Conservation (phyloP, 2,113 vertebrate genomes). For the Agelaius tricolor region DNA sequence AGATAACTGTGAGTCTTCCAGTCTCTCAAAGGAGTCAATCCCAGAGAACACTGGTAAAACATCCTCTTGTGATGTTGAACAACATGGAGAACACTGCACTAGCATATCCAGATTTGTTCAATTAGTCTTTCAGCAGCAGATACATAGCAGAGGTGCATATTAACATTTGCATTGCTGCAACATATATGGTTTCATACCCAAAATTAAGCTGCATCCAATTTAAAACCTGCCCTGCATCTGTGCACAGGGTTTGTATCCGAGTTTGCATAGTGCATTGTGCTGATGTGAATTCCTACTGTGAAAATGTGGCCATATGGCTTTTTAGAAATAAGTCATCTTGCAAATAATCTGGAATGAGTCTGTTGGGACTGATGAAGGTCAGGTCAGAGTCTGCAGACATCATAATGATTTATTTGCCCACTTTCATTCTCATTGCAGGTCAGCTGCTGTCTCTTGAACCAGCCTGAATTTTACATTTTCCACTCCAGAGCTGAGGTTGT, state of each 20-base stretch:
- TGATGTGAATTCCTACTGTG: neutral
- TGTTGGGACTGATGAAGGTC: neutral
- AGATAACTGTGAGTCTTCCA: neutral
- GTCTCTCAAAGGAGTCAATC: neutral
- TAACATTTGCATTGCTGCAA: neutral
- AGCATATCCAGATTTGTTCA: neutral
- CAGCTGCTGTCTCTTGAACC: neutral
- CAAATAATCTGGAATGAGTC: neutral
- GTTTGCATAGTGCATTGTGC: neutral
- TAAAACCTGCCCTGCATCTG: neutral
- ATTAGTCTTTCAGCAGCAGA: neutral
- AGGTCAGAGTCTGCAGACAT: neutral
- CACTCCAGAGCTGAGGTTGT: neutral
- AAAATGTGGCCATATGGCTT: neutral
- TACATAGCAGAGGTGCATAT: neutral
- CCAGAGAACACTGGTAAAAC: neutral
- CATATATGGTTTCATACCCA: neutral
- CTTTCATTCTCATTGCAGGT: neutral
- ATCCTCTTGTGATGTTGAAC: neutral
- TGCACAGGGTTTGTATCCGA: neutral
- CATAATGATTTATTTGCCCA: neutral
- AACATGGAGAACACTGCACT: neutral
- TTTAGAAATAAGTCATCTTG: slow-evolving; percentile 9
- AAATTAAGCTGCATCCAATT: neutral
- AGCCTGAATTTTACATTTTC: neutral